A percentile compares a stretch with the other conserved stretches of the same genome.
phyloP scores from a whole-genome alignment of 2,797 vertebrate genomes.

The Chanos chanos region DNA sequence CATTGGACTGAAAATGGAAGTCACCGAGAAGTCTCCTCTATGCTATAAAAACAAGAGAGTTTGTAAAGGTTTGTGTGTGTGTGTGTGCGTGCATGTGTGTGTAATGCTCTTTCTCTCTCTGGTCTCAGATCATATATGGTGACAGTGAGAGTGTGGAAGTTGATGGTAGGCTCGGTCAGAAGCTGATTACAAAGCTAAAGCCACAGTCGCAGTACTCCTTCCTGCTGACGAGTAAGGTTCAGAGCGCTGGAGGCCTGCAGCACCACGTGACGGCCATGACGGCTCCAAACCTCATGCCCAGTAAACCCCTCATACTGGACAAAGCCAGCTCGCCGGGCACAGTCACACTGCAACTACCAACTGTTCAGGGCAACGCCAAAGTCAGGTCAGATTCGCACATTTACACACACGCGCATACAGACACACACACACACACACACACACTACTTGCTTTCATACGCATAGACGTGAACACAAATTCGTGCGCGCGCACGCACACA shows the following conservation, averaged over 20 bases:
- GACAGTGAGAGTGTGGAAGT: conserved; percentile 92
- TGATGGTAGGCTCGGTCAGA: conserved; percentile 89
- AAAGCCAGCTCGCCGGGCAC: conserved; percentile 93
- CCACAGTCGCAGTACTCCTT: conserved; percentile 95
- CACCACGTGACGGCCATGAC: conserved; percentile 91
- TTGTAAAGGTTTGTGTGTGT: background rate
- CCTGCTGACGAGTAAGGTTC: conserved; percentile 91
- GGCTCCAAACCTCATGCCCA: conserved; percentile 87
- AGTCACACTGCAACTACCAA: conserved; percentile 91
- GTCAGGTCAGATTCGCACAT: conserved; percentile 80
- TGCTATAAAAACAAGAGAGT: no score
- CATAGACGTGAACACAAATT: no score
- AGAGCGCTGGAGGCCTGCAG: conserved; percentile 92
- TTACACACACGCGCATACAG: background rate
- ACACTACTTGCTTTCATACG: no score
- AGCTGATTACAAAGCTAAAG: conserved; percentile 87
- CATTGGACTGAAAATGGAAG: no score
- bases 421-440: no score
- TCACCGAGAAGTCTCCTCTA: no score
- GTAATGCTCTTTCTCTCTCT: background rate
- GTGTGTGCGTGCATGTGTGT: background rate
- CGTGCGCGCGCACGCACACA: no score
- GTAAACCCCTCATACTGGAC: conserved; percentile 88
- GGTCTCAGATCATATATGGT: conserved; percentile 87
- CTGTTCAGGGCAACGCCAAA: conserved; percentile 84